Percentiles rank a stretch among this genome's conserved stretches.
Conservation (phyloP, 2,888 invertebrate species). For the Caenorhabditis afra region DNA sequence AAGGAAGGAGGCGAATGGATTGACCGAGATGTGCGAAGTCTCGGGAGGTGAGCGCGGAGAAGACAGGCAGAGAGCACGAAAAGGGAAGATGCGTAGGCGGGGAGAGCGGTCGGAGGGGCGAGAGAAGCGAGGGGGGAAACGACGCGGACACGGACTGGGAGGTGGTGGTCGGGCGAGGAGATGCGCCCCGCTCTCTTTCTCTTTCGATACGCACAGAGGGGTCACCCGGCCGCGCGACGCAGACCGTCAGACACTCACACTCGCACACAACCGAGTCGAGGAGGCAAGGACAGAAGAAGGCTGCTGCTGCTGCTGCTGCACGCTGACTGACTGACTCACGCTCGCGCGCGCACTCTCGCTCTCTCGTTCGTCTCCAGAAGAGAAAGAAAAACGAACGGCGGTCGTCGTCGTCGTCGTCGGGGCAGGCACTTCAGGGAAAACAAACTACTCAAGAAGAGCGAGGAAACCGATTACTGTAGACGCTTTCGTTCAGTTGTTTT, state of each 20-base stretch:
- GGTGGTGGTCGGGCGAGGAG: background rate
- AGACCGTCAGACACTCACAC: background rate
- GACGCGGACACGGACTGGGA: constrained; percentile 13
- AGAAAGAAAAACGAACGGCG: background rate
- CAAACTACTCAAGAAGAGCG: too few species aligned
- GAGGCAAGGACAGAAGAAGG: background rate
- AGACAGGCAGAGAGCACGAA: constrained; percentile 7
- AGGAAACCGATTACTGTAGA: too few species aligned
- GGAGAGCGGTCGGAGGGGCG: background rate
- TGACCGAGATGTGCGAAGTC: constrained; percentile 18
- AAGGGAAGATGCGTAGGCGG: constrained; percentile 12
- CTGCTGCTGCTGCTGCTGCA: background rate
- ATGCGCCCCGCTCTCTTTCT: background rate
- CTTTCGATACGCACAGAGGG: too few species aligned
- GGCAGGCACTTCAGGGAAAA: too few species aligned
- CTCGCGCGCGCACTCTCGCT: background rate
- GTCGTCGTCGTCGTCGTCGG: too few species aligned
- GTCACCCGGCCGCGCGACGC: background rate
- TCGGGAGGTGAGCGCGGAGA: background rate
- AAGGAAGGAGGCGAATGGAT: constrained; percentile 6
- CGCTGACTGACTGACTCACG: background rate
- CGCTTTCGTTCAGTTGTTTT: too few species aligned
- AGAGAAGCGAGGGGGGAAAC: background rate
- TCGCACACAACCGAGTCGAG: too few species aligned
- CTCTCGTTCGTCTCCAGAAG: background rate